Evolutionary conservation across 2,888 invertebrate genomes (phyloP).

Genomic region (Timandra comae): DNA sequence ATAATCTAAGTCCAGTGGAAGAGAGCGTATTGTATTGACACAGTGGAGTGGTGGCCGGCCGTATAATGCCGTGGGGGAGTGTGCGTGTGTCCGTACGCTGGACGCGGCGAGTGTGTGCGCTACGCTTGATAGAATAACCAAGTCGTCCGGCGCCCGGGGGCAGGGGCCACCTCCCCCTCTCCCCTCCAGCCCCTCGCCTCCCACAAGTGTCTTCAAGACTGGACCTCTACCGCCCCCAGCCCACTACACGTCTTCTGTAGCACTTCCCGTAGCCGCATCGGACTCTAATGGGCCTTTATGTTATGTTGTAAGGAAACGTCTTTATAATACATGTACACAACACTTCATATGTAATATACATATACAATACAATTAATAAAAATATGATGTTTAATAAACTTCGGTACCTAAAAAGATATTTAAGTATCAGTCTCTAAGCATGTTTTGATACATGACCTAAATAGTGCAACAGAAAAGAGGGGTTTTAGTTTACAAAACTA

Average conservation of each 20-base stretch:
- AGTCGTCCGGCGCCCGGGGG: constrained; percentile 66
- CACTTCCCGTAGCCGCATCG: constrained; percentile 68
- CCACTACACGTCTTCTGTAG: constrained; percentile 72
- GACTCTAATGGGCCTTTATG: constrained; percentile 65
- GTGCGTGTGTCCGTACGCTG: constrained; percentile 52
- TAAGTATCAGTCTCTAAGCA: too few relatives aligned
- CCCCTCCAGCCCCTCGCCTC: too few relatives aligned
- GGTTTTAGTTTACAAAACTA: too few relatives aligned
- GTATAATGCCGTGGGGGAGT: constrained; percentile 64
- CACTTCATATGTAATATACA: constrained; percentile 1
- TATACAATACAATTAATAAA: too few relatives aligned
- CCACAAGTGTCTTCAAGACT: constrained; percentile 74
- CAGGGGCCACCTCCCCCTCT: constrained; percentile 49
- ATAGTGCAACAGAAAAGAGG: too few relatives aligned
- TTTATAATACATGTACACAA: constrained; percentile 25
- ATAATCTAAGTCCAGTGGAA: constrained; percentile 78
- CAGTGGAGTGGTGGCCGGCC: constrained; percentile 76
- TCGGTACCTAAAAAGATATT: too few relatives aligned
- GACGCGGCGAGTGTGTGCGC: constrained; percentile 57
- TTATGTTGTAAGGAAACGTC: constrained; percentile 52
- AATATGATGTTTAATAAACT: too few relatives aligned
- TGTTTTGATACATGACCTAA: too few relatives aligned
- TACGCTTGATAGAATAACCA: constrained; percentile 77
- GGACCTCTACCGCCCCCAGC: constrained; percentile 68
- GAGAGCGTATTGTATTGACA: constrained; percentile 78